Percentiles rank a stretch among this genome's conserved stretches.
phyloP scores from a whole-genome alignment of 2,888 invertebrate genomes.

The Dynastes grantii region DNA sequence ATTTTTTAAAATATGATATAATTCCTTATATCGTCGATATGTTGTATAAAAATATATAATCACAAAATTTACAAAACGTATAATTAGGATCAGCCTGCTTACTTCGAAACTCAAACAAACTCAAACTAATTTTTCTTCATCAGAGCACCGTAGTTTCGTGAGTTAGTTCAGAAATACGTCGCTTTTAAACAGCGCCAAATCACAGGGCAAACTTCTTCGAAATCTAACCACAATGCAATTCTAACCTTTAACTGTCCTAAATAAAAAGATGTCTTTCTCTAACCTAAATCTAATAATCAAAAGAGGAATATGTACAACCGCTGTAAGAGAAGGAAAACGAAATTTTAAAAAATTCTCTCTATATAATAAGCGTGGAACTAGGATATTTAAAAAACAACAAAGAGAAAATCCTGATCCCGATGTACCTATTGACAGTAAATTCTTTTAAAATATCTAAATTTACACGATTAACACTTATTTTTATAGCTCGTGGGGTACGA shows the following conservation, averaged over 20 bases:
- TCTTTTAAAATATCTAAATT: background rate
- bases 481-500: constrained; percentile 79
- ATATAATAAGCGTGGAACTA: constrained; percentile 83
- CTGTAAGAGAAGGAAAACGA: constrained; percentile 77
- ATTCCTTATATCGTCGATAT: constrained; percentile 28
- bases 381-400: constrained; percentile 77
- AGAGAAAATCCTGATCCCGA: constrained; percentile 75
- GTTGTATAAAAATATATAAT: constrained; percentile 37
- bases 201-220: constrained; percentile 35
- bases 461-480: constrained; percentile 39
- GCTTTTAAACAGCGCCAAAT: constrained; percentile 25
- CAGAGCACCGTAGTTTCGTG: constrained; percentile 65
- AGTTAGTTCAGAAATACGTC: constrained; percentile 51
- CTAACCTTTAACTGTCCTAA: constrained; percentile 29
- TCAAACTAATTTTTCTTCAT: constrained; percentile 58
- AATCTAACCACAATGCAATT: constrained; percentile 35
- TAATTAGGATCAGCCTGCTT: constrained; percentile 50
- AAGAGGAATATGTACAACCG: constrained; percentile 73
- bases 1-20: constrained; percentile 70
- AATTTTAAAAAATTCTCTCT: constrained; percentile 88
- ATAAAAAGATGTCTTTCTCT: constrained; percentile 60
- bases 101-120: constrained; percentile 56
- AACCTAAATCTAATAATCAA: constrained; percentile 67
- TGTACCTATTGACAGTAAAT: constrained; percentile 78
- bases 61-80: constrained; percentile 43